Evolutionary conservation across 2,113 vertebrate genomes (phyloP), one percentile per base, ranked within the genome.

Genomic region (Deroptyus accipitrinus): DNA sequence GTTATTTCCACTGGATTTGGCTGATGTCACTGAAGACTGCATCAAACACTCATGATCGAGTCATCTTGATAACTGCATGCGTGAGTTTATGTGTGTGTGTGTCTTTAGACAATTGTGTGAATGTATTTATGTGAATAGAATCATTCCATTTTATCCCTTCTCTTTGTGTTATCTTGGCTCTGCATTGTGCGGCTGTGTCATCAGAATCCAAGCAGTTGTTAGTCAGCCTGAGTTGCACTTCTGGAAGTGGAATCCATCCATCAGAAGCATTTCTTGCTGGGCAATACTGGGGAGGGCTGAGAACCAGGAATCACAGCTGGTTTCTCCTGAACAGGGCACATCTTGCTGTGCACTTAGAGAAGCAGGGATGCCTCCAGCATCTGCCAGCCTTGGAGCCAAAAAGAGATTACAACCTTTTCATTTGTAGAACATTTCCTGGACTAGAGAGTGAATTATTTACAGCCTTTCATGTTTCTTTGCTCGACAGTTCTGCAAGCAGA

Each of bases 401-500:
- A 63, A 30, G 83, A 81, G 92, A 76, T 94, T 93, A 83, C 93
- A 90, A 72, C 95, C 93, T 95, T 96, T 86, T 81, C 73, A 86
- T 94, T 94, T 95, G 92, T 92, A 61, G 63, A 90, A 78, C 85
- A 67, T 95, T 94, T 86, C 83, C 85, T 93, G 83, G 46, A 81
- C 52, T 61, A 52, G 1, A 1, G 15, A 83, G 64, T 86, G 80
- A 96, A 88, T 96, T 94, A 90, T 94, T 93, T 83, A 90, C 64
- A 83, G 79, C 55, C 73, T 83, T 90, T 67, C 55, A 7, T 46
- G 37, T 57, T 82, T 52, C 61, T 0, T 0, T 52, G 4, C 90
- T 75, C 42, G 72, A 90, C 42, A 28, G 88, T 57, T 96, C 11
- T 44, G 88, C 55, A 39, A 55, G 76, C 39, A 25, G 76, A 83